Percentiles rank a stretch among this genome's conserved stretches.
These are phyloP conservation scores for Capromys pilorides DNA, from an alignment of 2,797 vertebrate species.

Conservation along the genomic window DNA sequence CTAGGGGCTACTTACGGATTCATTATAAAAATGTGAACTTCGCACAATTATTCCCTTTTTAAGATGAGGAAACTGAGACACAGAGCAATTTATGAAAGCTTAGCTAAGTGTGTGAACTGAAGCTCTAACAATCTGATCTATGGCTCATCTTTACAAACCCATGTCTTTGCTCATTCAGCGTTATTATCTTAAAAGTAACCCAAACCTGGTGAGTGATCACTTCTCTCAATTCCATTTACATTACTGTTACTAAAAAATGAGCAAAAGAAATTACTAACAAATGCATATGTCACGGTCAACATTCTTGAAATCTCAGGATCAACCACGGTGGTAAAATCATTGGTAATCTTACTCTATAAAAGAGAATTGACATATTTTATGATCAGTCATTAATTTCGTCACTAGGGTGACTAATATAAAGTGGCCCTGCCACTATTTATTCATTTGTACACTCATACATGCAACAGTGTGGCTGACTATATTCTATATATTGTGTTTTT, in stretches of 20 bases:
- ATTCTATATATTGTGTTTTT: background rate
- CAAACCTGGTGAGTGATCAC: background rate
- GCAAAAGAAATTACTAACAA: background rate
- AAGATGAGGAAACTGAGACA: background rate
- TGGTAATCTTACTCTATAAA: background rate
- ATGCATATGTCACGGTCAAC: background rate
- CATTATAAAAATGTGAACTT: background rate
- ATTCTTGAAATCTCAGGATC: background rate
- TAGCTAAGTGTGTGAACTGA: background rate
- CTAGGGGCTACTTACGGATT: background rate
- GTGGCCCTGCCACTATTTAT: background rate
- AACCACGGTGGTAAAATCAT: background rate
- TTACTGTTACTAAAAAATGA: slow-evolving; percentile 9
- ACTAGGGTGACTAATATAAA: background rate
- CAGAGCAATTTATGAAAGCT: background rate
- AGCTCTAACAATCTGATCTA: background rate
- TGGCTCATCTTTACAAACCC: background rate
- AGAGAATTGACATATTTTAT: background rate
- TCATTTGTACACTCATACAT: background rate
- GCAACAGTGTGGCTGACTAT: background rate
- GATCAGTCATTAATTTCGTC: background rate
- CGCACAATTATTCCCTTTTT: background rate
- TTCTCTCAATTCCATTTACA: background rate
- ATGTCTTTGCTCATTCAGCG: background rate
- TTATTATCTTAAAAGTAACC: background rate